These are phyloP conservation scores for Stegodyphus dumicola DNA, from an alignment of 1,140 invertebrate genomes.

Conservation along the genomic window DNA sequence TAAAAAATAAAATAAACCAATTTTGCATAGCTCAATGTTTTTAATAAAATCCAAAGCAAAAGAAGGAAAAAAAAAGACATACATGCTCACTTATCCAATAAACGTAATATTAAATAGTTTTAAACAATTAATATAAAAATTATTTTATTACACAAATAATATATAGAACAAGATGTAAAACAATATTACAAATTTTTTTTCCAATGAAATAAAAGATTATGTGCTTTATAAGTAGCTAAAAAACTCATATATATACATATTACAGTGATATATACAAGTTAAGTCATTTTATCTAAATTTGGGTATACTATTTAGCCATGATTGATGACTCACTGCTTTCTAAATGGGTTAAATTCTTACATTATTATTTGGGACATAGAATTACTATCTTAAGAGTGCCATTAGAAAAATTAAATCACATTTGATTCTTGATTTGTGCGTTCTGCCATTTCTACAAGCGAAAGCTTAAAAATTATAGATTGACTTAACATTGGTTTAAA, in stretches of 20 bases:
- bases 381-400: slow-evolving; percentile 44
- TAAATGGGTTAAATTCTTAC: slow-evolving; percentile 20
- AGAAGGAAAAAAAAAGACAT: no score
- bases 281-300: slow-evolving; percentile 26
- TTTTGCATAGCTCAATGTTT: no score
- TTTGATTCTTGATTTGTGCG: slow-evolving; percentile 60
- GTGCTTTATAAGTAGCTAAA: slow-evolving; percentile 45
- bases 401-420: slow-evolving; percentile 61
- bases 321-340: slow-evolving; percentile 6
- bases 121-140: no score
- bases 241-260: slow-evolving; percentile 48
- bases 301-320: slow-evolving; percentile 24
- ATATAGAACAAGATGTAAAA: no score
- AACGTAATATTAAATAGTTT: no score
- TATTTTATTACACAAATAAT: no score
- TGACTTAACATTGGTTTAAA: slow-evolving; percentile 30
- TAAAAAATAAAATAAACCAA: no score
- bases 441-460: slow-evolving; percentile 55
- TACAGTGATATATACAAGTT: slow-evolving; percentile 54
- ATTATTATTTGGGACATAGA: slow-evolving; percentile 7
- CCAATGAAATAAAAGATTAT: not conserved
- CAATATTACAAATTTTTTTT: no score
- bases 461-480: slow-evolving; percentile 26
- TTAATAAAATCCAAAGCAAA: no score
- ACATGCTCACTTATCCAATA: no score